These are phyloP conservation scores for Cyanocitta stelleri DNA, from an alignment of 2,113 vertebrate genomes.

Conservation along the genomic window DNA sequence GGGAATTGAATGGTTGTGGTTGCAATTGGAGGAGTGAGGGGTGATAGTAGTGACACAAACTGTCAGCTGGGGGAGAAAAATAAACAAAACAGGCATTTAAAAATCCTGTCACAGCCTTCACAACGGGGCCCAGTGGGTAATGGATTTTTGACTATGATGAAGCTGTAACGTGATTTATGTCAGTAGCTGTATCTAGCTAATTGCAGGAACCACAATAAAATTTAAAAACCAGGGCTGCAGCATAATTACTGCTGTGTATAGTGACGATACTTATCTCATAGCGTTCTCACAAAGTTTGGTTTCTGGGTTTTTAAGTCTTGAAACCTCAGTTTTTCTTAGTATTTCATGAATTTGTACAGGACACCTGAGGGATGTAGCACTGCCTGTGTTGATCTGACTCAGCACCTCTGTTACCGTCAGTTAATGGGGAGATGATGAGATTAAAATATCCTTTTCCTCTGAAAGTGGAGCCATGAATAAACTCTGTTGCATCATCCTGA, in stretches of 20 bases:
- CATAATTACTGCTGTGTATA: neutral
- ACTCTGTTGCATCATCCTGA: neutral
- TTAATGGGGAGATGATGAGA: neutral
- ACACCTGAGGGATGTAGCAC: neutral
- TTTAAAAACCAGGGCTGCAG: neutral
- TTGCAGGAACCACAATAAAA: neutral
- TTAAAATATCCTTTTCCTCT: neutral
- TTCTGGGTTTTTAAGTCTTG: accelerated
- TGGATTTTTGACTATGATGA: neutral
- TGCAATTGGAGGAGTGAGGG: neutral
- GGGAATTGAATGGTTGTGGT: neutral
- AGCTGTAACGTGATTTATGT: neutral
- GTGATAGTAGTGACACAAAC: neutral
- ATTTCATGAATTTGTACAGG: neutral
- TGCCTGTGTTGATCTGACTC: neutral
- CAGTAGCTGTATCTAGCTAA: neutral
- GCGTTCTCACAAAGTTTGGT: accelerated
- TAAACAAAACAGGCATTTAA: neutral
- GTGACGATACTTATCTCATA: neutral
- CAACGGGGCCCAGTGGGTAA: neutral
- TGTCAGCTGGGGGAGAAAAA: neutral
- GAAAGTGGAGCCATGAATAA: neutral
- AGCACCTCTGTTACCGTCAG: neutral
- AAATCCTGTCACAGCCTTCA: neutral
- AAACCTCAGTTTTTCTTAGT: neutral